Evolutionary conservation across 2,888 invertebrate species (phyloP), one percentile per base, ranked within the genome.

Genomic region (Leptura quadrifasciata): DNA sequence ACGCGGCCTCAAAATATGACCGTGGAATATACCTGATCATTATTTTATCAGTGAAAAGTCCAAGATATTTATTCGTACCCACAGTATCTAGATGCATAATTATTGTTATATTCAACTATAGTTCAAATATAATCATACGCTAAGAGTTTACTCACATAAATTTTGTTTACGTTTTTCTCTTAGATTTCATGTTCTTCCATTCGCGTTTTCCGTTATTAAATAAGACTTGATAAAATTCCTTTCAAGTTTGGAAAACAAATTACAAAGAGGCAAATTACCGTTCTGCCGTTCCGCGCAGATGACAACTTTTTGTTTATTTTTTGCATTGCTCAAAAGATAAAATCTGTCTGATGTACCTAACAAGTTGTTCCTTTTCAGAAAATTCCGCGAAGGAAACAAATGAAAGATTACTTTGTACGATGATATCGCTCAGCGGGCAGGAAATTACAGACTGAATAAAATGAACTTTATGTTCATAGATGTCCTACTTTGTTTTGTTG

Each of bases 381-480:
- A 58, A 69, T 58, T 55, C 68, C 68, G 58, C 73, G 72, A 75
- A 79, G 64, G 73, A 76, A 78, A 79, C 73, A 77, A 79, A 77
- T 78, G 78, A 81, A 80, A 79, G 78, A 81, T 81, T 80, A 78
- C 77, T 81, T 77, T 81, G 79, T 81, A 75, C 75, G 80, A 78
- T 74, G 80, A 80, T 80, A 79, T 81, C 79, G 80, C 70, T 77
- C 72, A 76, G 77, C 74, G 79, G 76, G 74, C 80, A 80, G 81
- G 78, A 81, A 80, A 81, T 81, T 79, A 81, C 81, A 75, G 74
- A 69, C 74, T 35, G 58, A 69, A 69, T 69, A 69, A 69, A 69
- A 69, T 47, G 69, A 58, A 69, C 69, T 69, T 69, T 69, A 69
- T 35, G 69, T 57, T 47, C 69, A 20, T 69, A 35, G 68, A 68